Base-by-base conservation (phyloP, 1,140 invertebrate genomes). In the Aricia agestis region DNA sequence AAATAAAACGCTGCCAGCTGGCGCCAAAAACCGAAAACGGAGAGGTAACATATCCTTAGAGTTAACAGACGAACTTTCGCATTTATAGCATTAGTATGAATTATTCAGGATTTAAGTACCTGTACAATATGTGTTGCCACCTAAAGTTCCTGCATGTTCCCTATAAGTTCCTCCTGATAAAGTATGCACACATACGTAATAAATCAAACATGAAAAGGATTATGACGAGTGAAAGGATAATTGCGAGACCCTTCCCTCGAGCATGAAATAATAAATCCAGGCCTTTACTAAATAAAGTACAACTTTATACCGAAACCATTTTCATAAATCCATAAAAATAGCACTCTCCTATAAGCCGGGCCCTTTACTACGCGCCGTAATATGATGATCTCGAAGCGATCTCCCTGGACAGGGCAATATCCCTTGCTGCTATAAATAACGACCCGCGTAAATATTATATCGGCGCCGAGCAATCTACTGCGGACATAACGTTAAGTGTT, bases 361-460 rank as follows among this genome's bases (percentile, higher is more conserved):
- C 74, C 74, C 73, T 78, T 78, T 78, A 77, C 57, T 73, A 68
- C 52, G 70, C 69, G n/a, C 76, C 67, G 76, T 80, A 80, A 76
- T 82, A 77, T 80, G 78, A 82, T 80, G 78, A 79, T 76, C 76
- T 76, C 71, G 68, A 75, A 71, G 76, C 77, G 80, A 82, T 80
- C 59, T 82, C 76, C 78, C 77, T 76, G 75, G 82, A 75, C 78
- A 75, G 66, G 67, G 70, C 79, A 79, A 82, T 84, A 84, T 84
- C 79, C 78, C 66, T 80, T 79, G 77, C 81, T 57, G 74, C 73
- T 61, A 77, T 81, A 81, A 82, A 83, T 83, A 82, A 76, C 69
- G 57, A 70, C 67, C 71, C 65, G 73, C 73, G 79, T 84, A 84
- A 84, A 84, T 84, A 82, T 82, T 84, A 82, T 73, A 84, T 84